Evolutionary conservation across 2,797 vertebrate genomes (phyloP).

Genomic region (Pangasius djambal): DNA sequence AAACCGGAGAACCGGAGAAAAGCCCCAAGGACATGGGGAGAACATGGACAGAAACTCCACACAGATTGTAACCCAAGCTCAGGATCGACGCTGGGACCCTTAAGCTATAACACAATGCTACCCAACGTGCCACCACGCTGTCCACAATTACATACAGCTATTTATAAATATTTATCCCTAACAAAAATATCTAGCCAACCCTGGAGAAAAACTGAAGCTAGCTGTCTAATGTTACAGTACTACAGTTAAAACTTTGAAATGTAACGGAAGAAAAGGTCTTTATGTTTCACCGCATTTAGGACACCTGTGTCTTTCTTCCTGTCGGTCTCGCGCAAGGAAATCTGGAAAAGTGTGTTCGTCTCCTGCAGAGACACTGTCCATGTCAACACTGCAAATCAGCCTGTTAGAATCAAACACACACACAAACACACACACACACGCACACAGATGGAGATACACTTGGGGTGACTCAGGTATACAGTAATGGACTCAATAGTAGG

Average conservation of each 20-base stretch:
- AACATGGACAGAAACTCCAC: too few species aligned
- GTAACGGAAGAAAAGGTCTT: background rate
- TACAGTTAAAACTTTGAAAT: background rate
- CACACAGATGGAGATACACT: conserved; percentile 18
- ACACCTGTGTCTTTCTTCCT: background rate
- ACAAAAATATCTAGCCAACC: background rate
- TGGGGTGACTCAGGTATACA: conserved; percentile 11
- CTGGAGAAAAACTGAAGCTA: background rate
- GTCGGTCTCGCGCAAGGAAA: background rate
- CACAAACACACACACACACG: conserved; percentile 1
- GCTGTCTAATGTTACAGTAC: background rate
- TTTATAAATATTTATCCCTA: background rate
- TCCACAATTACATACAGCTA: background rate
- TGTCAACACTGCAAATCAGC: background rate
- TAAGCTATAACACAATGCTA: background rate
- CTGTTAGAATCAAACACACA: background rate
- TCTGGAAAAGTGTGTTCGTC: conserved; percentile 1
- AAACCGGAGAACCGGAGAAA: too few species aligned
- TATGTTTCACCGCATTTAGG: background rate
- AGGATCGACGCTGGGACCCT: background rate
- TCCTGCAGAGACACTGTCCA: background rate
- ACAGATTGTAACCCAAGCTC: background rate
- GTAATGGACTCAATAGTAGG: background rate
- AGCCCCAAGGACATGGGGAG: too few species aligned
- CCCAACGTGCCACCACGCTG: background rate